Evolutionary conservation across 2,113 vertebrate genomes (phyloP).

Genomic region (Burhinus bistriatus): DNA sequence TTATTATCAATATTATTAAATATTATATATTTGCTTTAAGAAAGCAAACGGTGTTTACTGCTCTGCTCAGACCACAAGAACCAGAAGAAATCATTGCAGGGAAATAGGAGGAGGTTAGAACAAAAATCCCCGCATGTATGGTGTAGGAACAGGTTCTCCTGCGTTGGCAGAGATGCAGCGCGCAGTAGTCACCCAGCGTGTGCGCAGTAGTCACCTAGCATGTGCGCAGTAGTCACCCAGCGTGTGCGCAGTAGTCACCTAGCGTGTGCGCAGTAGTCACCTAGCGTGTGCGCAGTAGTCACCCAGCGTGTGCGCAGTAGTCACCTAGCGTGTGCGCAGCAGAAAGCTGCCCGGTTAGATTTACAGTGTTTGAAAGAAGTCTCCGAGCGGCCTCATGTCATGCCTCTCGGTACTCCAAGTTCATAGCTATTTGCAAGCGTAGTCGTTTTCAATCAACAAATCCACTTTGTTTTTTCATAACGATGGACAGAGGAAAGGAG

Average conservation of each 20-base stretch:
- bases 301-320: too few relatives aligned
- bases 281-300: too few relatives aligned
- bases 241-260: too few relatives aligned
- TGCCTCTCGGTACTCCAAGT: background rate
- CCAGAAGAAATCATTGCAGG: background rate
- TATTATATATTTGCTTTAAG: too few relatives aligned
- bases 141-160: background rate
- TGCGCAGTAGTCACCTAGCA: background rate
- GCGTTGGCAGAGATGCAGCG: background rate
- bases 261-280: too few relatives aligned
- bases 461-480: background rate
- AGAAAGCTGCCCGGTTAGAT: background rate
- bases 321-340: too few relatives aligned
- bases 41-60: background rate
- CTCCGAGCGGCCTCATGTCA: background rate
- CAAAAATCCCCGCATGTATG: background rate
- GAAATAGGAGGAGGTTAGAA: background rate
- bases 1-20: too few relatives aligned
- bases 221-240: too few relatives aligned
- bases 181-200: too few relatives aligned
- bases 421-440: background rate
- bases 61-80: background rate
- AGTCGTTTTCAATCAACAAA: background rate
- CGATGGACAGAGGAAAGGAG: background rate
- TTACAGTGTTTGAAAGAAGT: background rate